Base-by-base conservation (phyloP, 2,113 vertebrate genomes). In the Galeopterus variegatus region DNA sequence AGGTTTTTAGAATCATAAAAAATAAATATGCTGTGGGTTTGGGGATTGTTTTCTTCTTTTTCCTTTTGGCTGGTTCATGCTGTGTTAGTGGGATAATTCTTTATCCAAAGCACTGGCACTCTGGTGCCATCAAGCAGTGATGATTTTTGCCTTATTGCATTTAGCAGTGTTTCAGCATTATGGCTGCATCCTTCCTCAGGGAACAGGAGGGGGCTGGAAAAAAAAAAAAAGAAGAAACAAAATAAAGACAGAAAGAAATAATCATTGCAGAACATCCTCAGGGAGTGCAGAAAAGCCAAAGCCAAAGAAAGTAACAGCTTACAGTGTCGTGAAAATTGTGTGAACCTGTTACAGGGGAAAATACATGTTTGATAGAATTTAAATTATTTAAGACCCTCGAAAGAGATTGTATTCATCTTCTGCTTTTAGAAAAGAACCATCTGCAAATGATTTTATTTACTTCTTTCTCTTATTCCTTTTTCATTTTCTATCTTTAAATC, bases 171-270 rank as follows among this genome's bases (percentile, higher is more conserved):
- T 96, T 92, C 86, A 94, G 95, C 75, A 96, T 97, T 97, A 95
- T 60, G 93, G 62, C 81, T 95, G 52, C 77, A 94, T 9, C 89
- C 58, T 96, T 96, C 96, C 95, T 97, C 88, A 13, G 95, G 96
- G 92, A 98, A 96, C 93, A 96, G 0, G 0, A 95, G 33, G 92
- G 58, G 89, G 33, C 58, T 62, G 14, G 4, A 87, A 97, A 97
- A 81, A 96, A 81, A 96, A 97, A 95, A 91, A 58, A 81, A 73
- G 72, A 89, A 80, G 36, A 91, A 88, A 90, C 79, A 98, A 98
- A 98, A 98, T 97, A 98, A 97, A 98, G 96, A 97, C 67, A 98
- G 95, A 98, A 98, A 98, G 97, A 98, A 98, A 98, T 98, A 98
- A 98, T 98, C 96, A 98, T 98, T 0, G 0, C 80, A 97, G 95